Conservation (phyloP, 2,888 invertebrate genomes). For the Trissoscelio sp. region DNA sequence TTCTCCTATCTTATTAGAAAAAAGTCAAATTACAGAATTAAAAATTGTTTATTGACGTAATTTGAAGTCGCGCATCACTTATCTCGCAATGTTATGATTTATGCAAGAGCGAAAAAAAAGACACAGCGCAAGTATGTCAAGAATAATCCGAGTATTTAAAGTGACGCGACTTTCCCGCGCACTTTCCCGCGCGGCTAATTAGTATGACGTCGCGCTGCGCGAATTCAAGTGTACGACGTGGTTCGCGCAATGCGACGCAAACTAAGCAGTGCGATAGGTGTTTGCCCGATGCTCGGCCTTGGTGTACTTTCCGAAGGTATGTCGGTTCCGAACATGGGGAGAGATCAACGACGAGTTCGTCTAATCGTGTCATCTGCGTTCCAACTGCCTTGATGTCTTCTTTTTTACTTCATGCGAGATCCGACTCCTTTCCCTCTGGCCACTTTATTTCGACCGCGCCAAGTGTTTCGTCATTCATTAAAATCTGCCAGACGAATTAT, state of each 20-base stretch:
- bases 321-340: constrained; percentile 80
- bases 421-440: constrained; percentile 21
- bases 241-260: constrained; percentile 34
- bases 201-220: constrained; percentile 50
- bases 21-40: no score
- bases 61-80: no score
- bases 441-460: constrained; percentile 12
- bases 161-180: constrained; percentile 53
- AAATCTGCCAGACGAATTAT: not conserved
- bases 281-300: constrained; percentile 57
- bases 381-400: constrained; percentile 68
- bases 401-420: constrained; percentile 36
- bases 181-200: constrained; percentile 62
- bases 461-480: constrained; percentile 20
- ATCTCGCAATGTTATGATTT: constrained; percentile 17
- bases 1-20: no score
- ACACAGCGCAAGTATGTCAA: constrained; percentile 40
- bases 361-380: constrained; percentile 81
- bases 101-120: constrained; percentile 30
- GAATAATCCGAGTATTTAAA: constrained; percentile 28
- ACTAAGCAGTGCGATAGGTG: constrained; percentile 29
- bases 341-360: constrained; percentile 80
- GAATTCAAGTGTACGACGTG: constrained; percentile 36
- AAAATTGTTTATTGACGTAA: no score
- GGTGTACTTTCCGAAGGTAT: constrained; percentile 61